Evolutionary conservation across 2,888 invertebrate genomes (phyloP).

Genomic region (Caenorhabditis becei): DNA sequence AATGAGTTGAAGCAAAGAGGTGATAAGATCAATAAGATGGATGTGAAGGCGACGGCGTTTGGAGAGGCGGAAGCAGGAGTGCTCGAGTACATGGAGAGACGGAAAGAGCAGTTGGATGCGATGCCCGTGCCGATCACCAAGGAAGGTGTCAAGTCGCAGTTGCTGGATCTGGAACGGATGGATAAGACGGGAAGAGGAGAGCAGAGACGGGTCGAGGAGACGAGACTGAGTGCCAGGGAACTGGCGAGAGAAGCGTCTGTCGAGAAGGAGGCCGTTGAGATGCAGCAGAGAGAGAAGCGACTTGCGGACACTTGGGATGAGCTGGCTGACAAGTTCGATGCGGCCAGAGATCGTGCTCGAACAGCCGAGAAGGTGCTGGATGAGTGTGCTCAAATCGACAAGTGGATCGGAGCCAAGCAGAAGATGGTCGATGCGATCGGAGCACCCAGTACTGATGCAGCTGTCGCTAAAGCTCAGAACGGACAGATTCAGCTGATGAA

Average conservation of each 20-base stretch:
- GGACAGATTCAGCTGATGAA: constrained; percentile 84
- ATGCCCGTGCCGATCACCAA: constrained; percentile 51
- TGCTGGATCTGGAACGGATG: constrained; percentile 59
- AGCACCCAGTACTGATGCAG: constrained; percentile 95
- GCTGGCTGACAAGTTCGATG: constrained; percentile 65
- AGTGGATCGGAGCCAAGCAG: constrained; percentile 94
- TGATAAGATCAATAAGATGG: constrained; percentile 67
- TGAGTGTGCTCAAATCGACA: constrained; percentile 89
- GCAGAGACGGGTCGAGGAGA: constrained; percentile 63
- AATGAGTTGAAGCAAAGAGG: constrained; percentile 53
- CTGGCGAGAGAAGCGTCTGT: constrained; percentile 58
- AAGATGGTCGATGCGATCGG: constrained; percentile 96
- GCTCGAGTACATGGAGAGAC: constrained; percentile 71
- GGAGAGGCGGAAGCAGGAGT: constrained; percentile 69
- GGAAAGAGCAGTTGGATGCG: constrained; percentile 23
- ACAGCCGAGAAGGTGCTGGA: constrained; percentile 94
- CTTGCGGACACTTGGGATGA: constrained; percentile 69
- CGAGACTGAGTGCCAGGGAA: constrained; percentile 57
- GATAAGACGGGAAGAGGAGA: constrained; percentile 64
- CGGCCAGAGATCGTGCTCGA: constrained; percentile 84
- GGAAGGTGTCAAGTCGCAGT: constrained; percentile 54
- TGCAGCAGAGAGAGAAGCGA: constrained; percentile 58
- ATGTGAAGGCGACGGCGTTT: constrained; percentile 67
- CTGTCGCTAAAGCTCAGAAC: constrained; percentile 84
- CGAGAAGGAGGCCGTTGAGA: constrained; percentile 54